phyloP scores from a whole-genome alignment of 2,113 vertebrate genomes.

The Forbesichthys agassizii region DNA sequence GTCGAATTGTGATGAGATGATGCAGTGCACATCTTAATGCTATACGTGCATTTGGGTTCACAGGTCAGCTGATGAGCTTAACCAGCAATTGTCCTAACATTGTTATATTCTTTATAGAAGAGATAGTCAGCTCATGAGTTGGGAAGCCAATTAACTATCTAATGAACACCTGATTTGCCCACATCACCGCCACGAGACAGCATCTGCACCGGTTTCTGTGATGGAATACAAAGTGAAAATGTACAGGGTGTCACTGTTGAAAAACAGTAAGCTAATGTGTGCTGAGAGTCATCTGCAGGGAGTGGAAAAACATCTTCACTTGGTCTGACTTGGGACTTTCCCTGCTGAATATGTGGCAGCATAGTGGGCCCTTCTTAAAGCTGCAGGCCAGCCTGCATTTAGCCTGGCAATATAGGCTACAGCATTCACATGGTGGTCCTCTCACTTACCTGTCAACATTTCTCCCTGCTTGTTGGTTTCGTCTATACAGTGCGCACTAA shows the following conservation, averaged over 20 bases:
- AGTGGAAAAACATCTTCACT: constrained; percentile 66
- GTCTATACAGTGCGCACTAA: constrained; percentile 15
- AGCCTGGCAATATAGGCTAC: constrained; percentile 6
- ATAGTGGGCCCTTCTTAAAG: constrained; percentile 57
- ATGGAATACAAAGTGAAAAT: neutral
- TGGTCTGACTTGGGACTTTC: constrained; percentile 64
- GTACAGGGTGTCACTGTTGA: constrained; percentile 1
- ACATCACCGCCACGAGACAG: too few relatives aligned
- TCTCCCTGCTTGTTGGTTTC: constrained; percentile 29
- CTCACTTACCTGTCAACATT: constrained; percentile 13
- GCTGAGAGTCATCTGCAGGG: constrained; percentile 46
- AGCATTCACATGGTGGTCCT: constrained; percentile 18
- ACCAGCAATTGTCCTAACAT: too few relatives aligned
- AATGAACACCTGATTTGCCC: too few relatives aligned
- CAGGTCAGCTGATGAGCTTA: too few relatives aligned
- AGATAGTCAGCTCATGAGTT: too few relatives aligned
- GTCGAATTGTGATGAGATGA: too few relatives aligned
- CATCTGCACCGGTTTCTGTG: neutral
- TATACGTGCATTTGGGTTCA: too few relatives aligned
- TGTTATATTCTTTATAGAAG: too few relatives aligned
- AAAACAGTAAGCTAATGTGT: constrained; percentile 20
- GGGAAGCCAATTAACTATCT: too few relatives aligned
- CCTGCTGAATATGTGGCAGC: constrained; percentile 66
- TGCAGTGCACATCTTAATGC: too few relatives aligned
- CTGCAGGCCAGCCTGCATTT: constrained; percentile 32